These are phyloP conservation scores for Alligator sinensis DNA, from an alignment of 2,113 vertebrate species.

Conservation along the genomic window DNA sequence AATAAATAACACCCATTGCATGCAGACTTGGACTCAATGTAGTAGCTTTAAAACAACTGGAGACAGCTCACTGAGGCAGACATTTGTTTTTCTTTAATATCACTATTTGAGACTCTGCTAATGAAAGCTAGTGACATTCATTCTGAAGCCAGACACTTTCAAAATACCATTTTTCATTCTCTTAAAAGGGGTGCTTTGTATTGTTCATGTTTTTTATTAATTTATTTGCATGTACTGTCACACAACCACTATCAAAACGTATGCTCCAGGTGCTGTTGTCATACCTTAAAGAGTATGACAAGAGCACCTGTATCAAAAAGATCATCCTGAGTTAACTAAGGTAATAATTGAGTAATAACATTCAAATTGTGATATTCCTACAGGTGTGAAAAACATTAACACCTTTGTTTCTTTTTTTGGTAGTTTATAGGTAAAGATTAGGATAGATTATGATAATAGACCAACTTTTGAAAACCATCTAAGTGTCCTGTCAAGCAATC, in stretches of 20 bases:
- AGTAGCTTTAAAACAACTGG: neutral
- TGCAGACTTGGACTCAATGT: accelerated
- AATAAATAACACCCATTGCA: neutral
- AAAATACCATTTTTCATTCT: neutral
- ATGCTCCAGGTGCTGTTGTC: neutral
- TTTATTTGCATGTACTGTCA: neutral
- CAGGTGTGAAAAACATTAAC: neutral
- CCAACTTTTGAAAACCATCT: neutral
- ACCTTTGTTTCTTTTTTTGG: neutral
- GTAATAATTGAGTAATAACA: neutral
- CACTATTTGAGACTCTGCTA: neutral
- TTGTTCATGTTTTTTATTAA: neutral
- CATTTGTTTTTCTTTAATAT: neutral
- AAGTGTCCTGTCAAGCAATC: no score
- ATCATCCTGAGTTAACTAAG: neutral
- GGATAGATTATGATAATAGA: neutral
- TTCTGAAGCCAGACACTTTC: neutral
- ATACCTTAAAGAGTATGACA: neutral
- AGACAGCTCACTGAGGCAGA: neutral
- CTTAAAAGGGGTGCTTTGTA: neutral
- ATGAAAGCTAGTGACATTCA: neutral
- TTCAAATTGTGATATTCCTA: neutral
- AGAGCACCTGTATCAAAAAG: neutral
- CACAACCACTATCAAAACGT: neutral
- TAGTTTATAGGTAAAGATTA: neutral